Conservation (phyloP, 1,140 invertebrate species). For the Hesperophylax magnus region DNA sequence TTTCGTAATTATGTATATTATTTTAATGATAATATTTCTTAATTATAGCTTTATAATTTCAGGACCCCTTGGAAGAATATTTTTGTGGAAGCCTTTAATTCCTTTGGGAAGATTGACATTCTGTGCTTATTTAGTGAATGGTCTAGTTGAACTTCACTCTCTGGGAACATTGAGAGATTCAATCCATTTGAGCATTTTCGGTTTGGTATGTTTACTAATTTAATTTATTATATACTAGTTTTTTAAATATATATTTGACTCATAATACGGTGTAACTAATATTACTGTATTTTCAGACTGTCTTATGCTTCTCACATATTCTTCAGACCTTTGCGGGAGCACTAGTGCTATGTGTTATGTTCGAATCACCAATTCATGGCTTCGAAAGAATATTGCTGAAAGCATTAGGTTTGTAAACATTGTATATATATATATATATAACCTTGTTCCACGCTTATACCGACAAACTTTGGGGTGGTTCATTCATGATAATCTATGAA, state of each 20-base stretch:
- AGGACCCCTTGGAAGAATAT: conserved; percentile 74
- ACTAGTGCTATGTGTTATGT: conserved; percentile 75
- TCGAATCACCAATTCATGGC: conserved; percentile 80
- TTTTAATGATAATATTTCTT: neutral
- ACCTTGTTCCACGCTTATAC: too few species aligned
- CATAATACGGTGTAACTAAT: neutral
- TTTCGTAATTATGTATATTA: too few species aligned
- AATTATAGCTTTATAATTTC: conserved; percentile 54
- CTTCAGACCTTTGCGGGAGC: conserved; percentile 75
- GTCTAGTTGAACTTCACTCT: conserved; percentile 76
- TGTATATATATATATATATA: too few species aligned
- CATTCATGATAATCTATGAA: too few species aligned
- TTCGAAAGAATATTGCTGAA: conserved; percentile 76
- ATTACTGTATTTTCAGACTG: conserved; percentile 62
- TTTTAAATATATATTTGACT: neutral
- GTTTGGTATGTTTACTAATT: conserved; percentile 65
- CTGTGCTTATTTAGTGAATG: conserved; percentile 80
- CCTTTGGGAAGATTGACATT: conserved; percentile 79
- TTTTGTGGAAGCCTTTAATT: conserved; percentile 76
- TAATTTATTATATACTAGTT: conserved; percentile 58
- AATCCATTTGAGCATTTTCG: conserved; percentile 66
- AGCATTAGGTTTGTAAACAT: conserved; percentile 62
- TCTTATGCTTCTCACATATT: conserved; percentile 71
- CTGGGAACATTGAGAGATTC: conserved; percentile 72
- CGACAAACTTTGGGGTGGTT: too few species aligned